Evolutionary conservation across 2,888 invertebrate species (phyloP), one percentile per base, ranked within the genome.

Genomic region (Lasioglossum morio): DNA sequence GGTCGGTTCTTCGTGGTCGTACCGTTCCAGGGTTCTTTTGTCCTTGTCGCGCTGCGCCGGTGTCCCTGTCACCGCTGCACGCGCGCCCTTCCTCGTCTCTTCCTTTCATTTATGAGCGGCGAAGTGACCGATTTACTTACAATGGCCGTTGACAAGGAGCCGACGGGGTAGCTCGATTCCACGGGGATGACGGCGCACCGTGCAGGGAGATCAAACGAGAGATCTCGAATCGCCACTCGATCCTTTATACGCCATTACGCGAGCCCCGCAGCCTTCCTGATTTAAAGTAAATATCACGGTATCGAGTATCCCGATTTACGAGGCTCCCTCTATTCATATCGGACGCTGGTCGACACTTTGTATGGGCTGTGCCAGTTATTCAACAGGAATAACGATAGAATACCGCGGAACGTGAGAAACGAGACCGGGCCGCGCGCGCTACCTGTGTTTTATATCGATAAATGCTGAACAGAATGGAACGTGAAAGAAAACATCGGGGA

Each of bases 101-200:
- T 90, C 87, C 90, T 87, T 88, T 90, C 92, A 89, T 93, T 94
- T 93, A 94, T 92, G 92, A 91, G 91, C 90, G 90, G 85, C 91
- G 91, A 93, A 94, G 93, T 93, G 94, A 94, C 93, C 94, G 93
- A 94, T 94, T 94, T 94, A 94, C 93, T 94, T 92, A 93, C 93
- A 94, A 93, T 93, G 91, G 92, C 90, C 91, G 90, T 89, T 76
- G 90, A 93, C 92, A 77, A 89, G 89, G 72, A 84, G 37, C 88
- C 76, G 69, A 75, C 88, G 37, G 70, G 81, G 83, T 87, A 84
- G 84, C 63, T 73, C 81, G 85, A 75, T 86, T 40, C 70, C 37
- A 30, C 82, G 82, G 40, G 84, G 84, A 73, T n/a, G 70, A 23
- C n/a, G 40, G 70, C 70, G 40, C 70, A 12, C 37, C 60, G 79